A percentile compares a stretch with the other conserved stretches of the same genome.
These are phyloP conservation scores for Athrips mouffetella DNA, from an alignment of 2,888 invertebrate genomes.

Conservation along the genomic window DNA sequence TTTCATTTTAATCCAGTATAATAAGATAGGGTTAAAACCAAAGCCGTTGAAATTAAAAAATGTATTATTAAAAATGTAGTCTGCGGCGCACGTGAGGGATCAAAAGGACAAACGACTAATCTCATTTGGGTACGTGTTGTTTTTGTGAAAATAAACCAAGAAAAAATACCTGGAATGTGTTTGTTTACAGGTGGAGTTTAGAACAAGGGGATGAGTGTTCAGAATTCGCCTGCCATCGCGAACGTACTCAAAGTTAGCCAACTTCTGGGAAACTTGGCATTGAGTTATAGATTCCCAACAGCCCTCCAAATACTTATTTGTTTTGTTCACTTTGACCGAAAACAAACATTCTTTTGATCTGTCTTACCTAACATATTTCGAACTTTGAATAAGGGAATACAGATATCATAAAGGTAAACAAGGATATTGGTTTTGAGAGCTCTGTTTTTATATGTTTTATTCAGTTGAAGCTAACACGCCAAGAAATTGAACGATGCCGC, in stretches of 20 bases:
- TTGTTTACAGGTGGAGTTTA: conserved; percentile 69
- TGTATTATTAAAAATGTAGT: conserved; percentile 9
- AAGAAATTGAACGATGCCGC: too few relatives aligned
- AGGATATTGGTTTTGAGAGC: too few relatives aligned
- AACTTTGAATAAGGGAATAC: conserved; percentile 24
- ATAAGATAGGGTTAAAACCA: not conserved
- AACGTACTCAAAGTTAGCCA: conserved; percentile 63
- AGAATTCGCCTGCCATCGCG: conserved; percentile 52
- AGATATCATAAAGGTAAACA: too few relatives aligned
- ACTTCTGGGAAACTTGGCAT: conserved; percentile 69
- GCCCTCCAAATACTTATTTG: conserved; percentile 72
- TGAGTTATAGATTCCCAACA: conserved; percentile 76
- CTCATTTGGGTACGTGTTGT: conserved; percentile 20
- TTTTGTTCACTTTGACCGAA: conserved; percentile 68
- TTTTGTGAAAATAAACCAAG: conserved; percentile 18
- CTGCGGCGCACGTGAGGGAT: conserved; percentile 7
- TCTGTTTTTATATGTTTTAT: too few relatives aligned
- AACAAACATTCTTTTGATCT: conserved; percentile 63
- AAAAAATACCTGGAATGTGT: conserved; percentile 39
- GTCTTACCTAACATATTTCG: conserved; percentile 22
- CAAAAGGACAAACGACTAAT: conserved; percentile 15
- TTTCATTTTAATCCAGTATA: not conserved
- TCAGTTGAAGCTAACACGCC: too few relatives aligned
- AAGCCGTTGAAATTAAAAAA: conserved; percentile 8
- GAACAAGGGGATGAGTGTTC: conserved; percentile 57